A percentile compares a stretch with the other conserved stretches of the same genome.
Conservation (phyloP, 1,140 invertebrate genomes). For the Drosophila parabipectinata region DNA sequence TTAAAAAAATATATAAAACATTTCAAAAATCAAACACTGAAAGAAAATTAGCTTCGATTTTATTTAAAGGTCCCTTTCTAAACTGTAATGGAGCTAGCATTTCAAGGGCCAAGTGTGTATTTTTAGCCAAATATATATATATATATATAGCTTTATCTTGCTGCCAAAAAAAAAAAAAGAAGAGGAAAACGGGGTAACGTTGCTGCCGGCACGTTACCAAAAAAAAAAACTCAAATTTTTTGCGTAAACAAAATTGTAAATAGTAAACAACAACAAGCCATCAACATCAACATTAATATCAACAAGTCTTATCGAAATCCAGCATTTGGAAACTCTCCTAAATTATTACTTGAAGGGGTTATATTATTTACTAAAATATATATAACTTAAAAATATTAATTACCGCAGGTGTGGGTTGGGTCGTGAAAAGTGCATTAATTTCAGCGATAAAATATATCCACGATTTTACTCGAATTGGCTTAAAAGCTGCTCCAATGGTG, state of each 20-base stretch:
- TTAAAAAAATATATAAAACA: conserved; percentile 40
- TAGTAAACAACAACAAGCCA: conserved; percentile 49
- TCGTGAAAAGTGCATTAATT: too few species aligned
- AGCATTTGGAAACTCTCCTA: too few species aligned
- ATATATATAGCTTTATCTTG: conserved; percentile 46
- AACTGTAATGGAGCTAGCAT: conserved; percentile 18
- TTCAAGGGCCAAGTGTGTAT: conserved; percentile 68
- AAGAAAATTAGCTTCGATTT: background rate
- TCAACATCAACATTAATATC: conserved; percentile 26
- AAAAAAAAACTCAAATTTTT: conserved; percentile 36
- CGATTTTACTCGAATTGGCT: background rate
- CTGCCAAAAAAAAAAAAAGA: conserved; percentile 17
- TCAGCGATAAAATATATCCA: too few species aligned
- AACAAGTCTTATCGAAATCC: conserved; percentile 43
- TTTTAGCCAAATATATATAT: conserved; percentile 40
- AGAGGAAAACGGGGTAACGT: conserved; percentile 59
- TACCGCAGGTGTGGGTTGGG: background rate
- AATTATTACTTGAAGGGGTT: too few species aligned
- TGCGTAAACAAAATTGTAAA: conserved; percentile 69
- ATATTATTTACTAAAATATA: too few species aligned
- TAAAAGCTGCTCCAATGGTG: background rate
- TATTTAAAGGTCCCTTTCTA: conserved; percentile 11
- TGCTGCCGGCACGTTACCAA: conserved; percentile 63
- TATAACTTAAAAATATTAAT: background rate
- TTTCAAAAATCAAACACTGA: conserved; percentile 63